A percentile compares a stretch with the other conserved stretches of the same genome.
Conservation (phyloP, 2,888 invertebrate species). For the Agrochola lota region DNA sequence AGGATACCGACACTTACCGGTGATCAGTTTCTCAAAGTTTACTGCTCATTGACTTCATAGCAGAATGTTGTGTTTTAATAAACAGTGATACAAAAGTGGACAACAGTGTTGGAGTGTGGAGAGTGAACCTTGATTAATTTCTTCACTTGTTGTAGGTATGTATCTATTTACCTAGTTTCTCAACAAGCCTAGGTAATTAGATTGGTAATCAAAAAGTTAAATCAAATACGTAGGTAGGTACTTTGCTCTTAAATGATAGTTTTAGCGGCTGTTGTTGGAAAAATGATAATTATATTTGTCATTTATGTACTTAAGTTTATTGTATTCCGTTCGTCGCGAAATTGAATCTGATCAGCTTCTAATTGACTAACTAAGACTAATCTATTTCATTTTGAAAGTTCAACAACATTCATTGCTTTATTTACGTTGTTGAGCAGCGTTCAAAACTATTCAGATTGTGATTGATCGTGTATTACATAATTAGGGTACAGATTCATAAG, state of each 20-base stretch:
- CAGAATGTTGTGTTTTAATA: conserved; percentile 41
- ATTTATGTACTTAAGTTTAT: too few relatives aligned
- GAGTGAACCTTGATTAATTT: conserved; percentile 1
- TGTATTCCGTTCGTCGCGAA: not conserved
- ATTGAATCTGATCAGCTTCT: not conserved
- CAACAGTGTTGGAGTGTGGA: conserved; percentile 42
- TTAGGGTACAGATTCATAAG: not conserved
- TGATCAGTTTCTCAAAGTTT: conserved; percentile 27
- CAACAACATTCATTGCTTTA: too few relatives aligned
- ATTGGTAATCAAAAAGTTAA: not conserved
- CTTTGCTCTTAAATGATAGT: too few relatives aligned
- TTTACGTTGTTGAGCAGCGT: too few relatives aligned
- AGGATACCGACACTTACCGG: conserved; percentile 26
- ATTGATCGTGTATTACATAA: too few relatives aligned
- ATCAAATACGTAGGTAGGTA: too few relatives aligned
- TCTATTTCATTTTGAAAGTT: too few relatives aligned
- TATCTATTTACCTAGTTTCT: conserved; percentile 8
- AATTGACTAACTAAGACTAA: too few relatives aligned
- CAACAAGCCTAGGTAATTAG: not conserved
- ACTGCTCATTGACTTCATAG: conserved; percentile 10
- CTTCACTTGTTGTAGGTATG: conserved; percentile 31
- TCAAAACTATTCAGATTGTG: too few relatives aligned
- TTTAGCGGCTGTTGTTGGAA: not conserved
- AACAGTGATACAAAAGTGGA: conserved; percentile 53
- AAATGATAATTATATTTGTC: not conserved